Evolutionary conservation across 2,113 vertebrate species (phyloP).

Genomic region (Hemiprocne comata): DNA sequence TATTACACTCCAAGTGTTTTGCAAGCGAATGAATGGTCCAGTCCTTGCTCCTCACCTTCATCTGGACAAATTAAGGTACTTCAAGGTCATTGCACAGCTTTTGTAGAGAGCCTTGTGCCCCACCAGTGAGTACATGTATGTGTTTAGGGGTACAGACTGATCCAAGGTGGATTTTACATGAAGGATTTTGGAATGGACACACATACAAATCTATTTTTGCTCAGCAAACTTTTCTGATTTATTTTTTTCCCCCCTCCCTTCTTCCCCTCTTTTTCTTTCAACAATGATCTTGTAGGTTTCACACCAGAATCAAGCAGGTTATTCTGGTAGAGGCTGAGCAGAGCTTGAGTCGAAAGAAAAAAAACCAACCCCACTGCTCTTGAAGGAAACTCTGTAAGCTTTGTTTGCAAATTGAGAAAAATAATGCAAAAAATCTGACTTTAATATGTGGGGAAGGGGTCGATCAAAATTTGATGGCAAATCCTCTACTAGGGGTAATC

Average conservation of each 20-base stretch:
- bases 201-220: background rate
- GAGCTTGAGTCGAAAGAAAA: background rate
- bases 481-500: background rate
- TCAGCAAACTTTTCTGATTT: background rate
- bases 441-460: background rate
- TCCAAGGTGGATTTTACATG: no score
- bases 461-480: conserved; percentile 11
- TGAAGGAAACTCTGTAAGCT: background rate
- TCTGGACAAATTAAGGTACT: background rate
- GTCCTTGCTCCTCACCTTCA: background rate
- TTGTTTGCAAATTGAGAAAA: background rate
- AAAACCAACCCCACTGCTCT: background rate
- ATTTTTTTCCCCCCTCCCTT: background rate
- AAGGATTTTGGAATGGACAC: background rate
- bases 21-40: background rate
- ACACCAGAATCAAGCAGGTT: background rate
- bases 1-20: background rate
- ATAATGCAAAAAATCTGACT: background rate
- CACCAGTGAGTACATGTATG: background rate
- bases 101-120: background rate
- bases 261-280: background rate
- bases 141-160: no score
- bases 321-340: background rate
- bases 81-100: background rate
- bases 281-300: background rate